Conservation (phyloP, 2,113 vertebrate genomes). For the Dromiciops gliroides region DNA sequence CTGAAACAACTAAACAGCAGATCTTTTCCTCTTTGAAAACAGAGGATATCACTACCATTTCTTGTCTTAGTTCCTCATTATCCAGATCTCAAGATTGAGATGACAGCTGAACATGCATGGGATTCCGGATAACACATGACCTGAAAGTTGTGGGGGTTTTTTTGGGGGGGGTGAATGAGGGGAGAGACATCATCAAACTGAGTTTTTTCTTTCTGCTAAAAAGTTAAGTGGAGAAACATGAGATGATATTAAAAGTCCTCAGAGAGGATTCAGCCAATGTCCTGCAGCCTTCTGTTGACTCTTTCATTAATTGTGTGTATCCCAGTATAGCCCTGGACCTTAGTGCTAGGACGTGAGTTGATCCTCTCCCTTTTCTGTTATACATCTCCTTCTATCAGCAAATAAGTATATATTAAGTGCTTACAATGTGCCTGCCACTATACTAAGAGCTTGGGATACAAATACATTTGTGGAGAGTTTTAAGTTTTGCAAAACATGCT, state of each 20-base stretch:
- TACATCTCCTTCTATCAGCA: neutral
- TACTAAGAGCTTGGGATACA: neutral
- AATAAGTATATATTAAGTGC: neutral
- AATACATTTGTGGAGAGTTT: neutral
- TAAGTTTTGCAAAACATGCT: neutral
- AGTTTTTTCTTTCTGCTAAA: neutral
- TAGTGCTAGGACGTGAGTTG: neutral
- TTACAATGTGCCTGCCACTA: neutral
- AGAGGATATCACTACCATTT: neutral
- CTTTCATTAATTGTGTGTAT: neutral
- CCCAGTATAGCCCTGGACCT: neutral
- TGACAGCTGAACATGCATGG: neutral
- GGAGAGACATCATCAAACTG: neutral
- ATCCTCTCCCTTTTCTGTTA: neutral
- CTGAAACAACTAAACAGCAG: too few species aligned
- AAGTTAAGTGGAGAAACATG: neutral
- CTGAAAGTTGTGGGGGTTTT: neutral
- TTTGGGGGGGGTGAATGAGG: neutral
- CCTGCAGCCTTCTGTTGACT: neutral
- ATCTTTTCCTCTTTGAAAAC: neutral
- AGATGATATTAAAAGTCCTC: neutral
- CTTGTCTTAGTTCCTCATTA: neutral
- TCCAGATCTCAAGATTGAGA: neutral
- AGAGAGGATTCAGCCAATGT: neutral
- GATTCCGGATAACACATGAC: neutral